Conservation (phyloP, 2,113 vertebrate genomes). For the Dendrocopos noguchii region DNA sequence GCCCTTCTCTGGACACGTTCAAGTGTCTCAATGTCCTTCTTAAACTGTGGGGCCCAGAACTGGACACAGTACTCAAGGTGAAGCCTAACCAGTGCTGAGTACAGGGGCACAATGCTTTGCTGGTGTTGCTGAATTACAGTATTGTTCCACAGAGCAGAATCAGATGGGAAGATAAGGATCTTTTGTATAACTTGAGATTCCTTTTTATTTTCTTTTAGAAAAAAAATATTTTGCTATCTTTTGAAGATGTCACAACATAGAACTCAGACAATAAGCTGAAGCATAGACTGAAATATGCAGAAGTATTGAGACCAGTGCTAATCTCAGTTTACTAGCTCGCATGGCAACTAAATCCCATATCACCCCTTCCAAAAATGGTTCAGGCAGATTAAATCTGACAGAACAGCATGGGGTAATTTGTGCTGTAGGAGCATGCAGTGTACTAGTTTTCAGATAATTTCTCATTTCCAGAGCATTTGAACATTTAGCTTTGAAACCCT, state of each 20-base stretch:
- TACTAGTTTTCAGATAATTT: slow-evolving; percentile 67
- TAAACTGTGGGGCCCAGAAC: no score
- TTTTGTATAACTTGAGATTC: background rate
- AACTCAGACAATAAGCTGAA: background rate
- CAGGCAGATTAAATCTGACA: slow-evolving; percentile 67
- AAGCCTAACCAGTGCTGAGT: no score
- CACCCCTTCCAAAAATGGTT: slow-evolving; percentile 57
- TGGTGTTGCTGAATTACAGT: background rate
- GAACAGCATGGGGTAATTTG: slow-evolving; percentile 65
- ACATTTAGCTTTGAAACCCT: slow-evolving; percentile 62
- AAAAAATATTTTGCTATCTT: background rate
- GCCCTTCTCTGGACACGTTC: no score
- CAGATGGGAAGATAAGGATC: background rate
- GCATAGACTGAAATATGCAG: slow-evolving; percentile 19
- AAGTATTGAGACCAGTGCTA: background rate
- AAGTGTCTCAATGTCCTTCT: no score
- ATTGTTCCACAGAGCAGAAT: background rate
- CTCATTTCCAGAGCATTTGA: slow-evolving; percentile 64
- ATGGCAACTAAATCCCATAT: slow-evolving; percentile 45
- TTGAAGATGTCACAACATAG: background rate
- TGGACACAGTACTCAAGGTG: no score
- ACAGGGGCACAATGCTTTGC: no score
- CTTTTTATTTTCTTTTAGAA: background rate
- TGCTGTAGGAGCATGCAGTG: slow-evolving; percentile 45
- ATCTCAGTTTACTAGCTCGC: slow-evolving; percentile 20